Conservation (phyloP, 92 coral and sea anemone species). For the Plumapathes pennacea region DNA sequence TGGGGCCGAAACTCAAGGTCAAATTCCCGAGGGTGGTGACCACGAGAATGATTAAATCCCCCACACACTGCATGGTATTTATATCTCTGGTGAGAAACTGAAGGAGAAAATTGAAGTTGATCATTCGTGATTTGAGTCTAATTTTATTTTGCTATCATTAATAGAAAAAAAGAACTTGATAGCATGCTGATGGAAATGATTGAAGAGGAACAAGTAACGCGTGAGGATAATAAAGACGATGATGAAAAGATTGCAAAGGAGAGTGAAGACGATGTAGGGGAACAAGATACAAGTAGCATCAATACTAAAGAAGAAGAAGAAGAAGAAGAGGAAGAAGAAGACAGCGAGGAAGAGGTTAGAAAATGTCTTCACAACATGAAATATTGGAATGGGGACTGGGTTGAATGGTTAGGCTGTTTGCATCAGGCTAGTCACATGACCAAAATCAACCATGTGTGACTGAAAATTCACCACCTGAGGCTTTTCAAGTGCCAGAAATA, state of each 20-base stretch:
- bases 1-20: too few species aligned
- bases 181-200: constrained; percentile 72
- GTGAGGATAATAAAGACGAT: constrained; percentile 30
- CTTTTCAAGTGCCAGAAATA: too few species aligned
- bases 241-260: constrained; percentile 10
- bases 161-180: constrained; percentile 85
- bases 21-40: too few species aligned
- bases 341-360: constrained; percentile 25
- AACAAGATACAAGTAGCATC: not conserved
- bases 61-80: too few species aligned
- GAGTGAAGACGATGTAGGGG: not conserved
- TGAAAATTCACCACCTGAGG: too few species aligned
- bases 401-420: too few species aligned
- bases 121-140: not conserved
- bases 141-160: constrained; percentile 1
- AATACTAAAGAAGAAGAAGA: constrained; percentile 7
- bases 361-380: not conserved
- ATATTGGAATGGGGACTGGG: too few species aligned
- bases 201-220: constrained; percentile 33
- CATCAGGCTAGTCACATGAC: too few species aligned
- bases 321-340: constrained; percentile 25
- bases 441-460: too few species aligned
- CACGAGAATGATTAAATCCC: too few species aligned
- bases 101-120: not conserved
- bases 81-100: too few species aligned